Evolutionary conservation across 1,140 invertebrate species (phyloP).

Genomic region (Nasonia giraulti): DNA sequence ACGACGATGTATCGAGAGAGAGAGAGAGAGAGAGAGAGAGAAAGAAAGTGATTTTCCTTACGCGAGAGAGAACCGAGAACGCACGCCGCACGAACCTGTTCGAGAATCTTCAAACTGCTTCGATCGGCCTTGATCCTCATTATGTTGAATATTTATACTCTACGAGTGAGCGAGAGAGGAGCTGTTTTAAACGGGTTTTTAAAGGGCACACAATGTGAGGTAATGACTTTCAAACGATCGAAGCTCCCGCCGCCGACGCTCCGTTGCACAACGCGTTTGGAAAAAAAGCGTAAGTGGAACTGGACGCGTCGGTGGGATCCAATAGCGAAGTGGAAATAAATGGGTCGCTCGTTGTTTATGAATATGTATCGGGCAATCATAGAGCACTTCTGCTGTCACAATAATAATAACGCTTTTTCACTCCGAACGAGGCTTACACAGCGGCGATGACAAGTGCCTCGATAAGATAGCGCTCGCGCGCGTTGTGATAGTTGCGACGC

Average conservation of each 20-base stretch:
- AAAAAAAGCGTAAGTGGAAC: background rate
- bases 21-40: constrained; percentile 13
- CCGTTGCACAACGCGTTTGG: background rate
- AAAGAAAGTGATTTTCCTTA: constrained; percentile 26
- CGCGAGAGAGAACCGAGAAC: background rate
- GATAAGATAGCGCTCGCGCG: too few species aligned
- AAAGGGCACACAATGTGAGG: background rate
- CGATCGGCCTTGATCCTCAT: constrained; percentile 17
- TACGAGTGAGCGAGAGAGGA: background rate
- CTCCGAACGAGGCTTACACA: too few species aligned
- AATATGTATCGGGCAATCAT: too few species aligned
- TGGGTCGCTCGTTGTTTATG: background rate
- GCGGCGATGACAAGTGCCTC: too few species aligned
- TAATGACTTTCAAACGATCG: constrained; percentile 27
- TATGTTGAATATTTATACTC: constrained; percentile 21
- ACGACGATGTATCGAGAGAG: constrained; percentile 34
- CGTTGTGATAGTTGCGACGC: too few species aligned
- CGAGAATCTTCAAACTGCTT: constrained; percentile 1
- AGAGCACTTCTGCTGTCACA: too few species aligned
- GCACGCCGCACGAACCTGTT: constrained; percentile 12
- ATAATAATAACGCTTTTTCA: too few species aligned
- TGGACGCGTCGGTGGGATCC: background rate
- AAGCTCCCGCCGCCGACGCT: background rate
- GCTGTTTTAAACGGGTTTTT: constrained; percentile 6
- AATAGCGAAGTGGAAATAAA: background rate